Conservation (phyloP, 2,113 vertebrate genomes). For the Eleginops maclovinus region DNA sequence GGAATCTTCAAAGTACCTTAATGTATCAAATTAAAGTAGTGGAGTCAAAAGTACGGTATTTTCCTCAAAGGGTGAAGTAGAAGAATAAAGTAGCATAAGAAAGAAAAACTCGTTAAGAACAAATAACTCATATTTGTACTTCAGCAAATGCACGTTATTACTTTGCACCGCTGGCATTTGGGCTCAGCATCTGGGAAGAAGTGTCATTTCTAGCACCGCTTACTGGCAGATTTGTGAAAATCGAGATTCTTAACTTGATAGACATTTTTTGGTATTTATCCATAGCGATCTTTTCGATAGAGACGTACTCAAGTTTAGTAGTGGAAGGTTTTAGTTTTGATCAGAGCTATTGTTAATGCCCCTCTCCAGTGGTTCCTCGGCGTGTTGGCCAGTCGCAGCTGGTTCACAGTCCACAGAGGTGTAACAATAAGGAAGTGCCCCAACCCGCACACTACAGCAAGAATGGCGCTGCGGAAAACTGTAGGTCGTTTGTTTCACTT, state of each 20-base stretch:
- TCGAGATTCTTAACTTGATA: neutral
- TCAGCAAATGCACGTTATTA: no score
- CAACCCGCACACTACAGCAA: neutral
- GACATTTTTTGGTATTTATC: neutral
- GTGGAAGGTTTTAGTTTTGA: no score
- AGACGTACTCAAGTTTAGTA: neutral
- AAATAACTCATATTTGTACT: no score
- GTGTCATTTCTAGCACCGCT: neutral
- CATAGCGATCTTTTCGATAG: neutral
- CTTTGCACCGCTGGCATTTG: neutral
- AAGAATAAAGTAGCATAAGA: no score
- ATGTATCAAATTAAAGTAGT: no score
- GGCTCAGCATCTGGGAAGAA: neutral
- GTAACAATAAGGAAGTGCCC: conserved; percentile 49
- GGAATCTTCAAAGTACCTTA: no score
- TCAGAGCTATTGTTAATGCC: no score
- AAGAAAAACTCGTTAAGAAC: no score
- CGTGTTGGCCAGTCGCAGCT: neutral
- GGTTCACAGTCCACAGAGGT: neutral
- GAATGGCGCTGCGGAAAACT: conserved; percentile 50
- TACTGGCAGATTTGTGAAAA: neutral
- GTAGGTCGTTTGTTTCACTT: conserved; percentile 19
- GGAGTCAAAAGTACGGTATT: no score
- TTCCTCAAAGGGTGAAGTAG: no score
- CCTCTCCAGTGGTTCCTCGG: neutral